phyloP scores from a whole-genome alignment of 1,140 invertebrate species.

The Whitmania pigra region DNA sequence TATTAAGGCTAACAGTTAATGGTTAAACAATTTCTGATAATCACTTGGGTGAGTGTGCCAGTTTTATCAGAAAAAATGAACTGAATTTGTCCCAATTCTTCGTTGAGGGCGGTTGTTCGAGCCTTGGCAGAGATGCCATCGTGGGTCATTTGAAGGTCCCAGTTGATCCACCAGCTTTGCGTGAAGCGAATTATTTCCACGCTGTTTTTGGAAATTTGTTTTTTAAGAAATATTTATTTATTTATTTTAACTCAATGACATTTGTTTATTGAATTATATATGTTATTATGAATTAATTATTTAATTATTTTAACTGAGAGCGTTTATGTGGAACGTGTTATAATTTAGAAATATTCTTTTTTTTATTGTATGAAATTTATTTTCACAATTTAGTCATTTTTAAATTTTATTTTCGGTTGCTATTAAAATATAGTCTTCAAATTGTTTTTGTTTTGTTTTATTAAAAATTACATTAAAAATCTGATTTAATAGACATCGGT shows the following conservation, averaged over 20 bases:
- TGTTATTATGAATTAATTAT: no score
- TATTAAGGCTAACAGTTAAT: neutral
- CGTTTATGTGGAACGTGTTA: neutral
- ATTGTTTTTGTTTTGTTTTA: neutral
- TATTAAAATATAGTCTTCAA: neutral
- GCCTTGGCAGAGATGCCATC: constrained; percentile 77
- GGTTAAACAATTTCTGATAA: neutral
- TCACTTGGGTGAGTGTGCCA: constrained; percentile 75
- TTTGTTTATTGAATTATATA: no score
- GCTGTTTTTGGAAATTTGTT: constrained; percentile 38
- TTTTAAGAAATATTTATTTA: neutral
- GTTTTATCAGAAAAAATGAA: constrained; percentile 99
- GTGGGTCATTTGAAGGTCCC: constrained; percentile 75
- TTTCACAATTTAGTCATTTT: no score
- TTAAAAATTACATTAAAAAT: no score
- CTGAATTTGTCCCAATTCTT: constrained; percentile 94
- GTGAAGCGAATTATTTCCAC: constrained; percentile 90
- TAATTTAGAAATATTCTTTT: neutral
- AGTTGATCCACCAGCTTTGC: constrained; percentile 83
- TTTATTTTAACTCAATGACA: neutral
- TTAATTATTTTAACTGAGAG: neutral
- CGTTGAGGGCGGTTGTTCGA: constrained; percentile 86
- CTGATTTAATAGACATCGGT: no score
- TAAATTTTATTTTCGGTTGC: no score
- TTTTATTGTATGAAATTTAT: neutral